Conservation (phyloP, 1,140 invertebrate genomes). For the Dysdera silvatica region DNA sequence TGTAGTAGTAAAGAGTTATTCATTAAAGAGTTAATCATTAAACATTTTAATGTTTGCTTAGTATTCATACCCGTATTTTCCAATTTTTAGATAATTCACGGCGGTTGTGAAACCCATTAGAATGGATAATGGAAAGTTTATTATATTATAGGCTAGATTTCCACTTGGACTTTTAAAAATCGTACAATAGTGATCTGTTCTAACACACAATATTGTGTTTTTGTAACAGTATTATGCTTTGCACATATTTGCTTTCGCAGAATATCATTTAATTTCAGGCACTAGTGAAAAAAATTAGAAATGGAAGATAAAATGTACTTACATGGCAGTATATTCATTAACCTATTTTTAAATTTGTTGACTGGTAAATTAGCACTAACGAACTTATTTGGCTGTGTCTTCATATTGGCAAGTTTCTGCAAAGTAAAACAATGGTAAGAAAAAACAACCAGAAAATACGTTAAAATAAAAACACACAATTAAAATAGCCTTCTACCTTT, state of each 20-base stretch:
- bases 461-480: not conserved
- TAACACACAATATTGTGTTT: not conserved
- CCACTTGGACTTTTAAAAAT: not conserved
- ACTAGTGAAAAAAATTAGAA: not conserved
- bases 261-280: not conserved
- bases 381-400: slow-evolving; percentile 79
- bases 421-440: not conserved
- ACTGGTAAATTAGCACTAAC: slow-evolving; percentile 89
- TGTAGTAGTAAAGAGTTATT: too few species aligned
- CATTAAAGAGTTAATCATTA: too few species aligned
- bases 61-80: too few species aligned
- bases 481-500: too few species aligned
- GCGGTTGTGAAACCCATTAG: too few species aligned
- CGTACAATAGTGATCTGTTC: not conserved
- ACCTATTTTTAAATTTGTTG: slow-evolving; percentile 96
- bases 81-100: too few species aligned
- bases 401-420: slow-evolving; percentile 33
- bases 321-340: slow-evolving; percentile 92
- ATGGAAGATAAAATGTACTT: slow-evolving; percentile 7
- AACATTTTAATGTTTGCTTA: too few species aligned
- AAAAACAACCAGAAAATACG: not conserved
- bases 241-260: not conserved
- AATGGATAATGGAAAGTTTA: not conserved
- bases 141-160: not conserved
- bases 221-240: not conserved